phyloP scores from a whole-genome alignment of 2,797 vertebrate species.

The Ataeniobius toweri region DNA sequence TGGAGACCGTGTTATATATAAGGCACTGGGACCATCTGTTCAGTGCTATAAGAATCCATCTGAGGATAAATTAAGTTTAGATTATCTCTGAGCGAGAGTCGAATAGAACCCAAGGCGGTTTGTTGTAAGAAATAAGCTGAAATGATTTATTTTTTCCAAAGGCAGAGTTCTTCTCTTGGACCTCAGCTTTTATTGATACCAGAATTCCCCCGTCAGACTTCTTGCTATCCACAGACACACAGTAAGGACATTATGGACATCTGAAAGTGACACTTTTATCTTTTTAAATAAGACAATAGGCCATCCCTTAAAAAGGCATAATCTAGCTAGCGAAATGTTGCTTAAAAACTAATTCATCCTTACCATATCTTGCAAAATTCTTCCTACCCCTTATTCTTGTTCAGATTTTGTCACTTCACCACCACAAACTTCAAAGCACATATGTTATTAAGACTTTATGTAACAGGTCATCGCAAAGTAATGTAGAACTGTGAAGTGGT shows the following conservation, averaged over 20 bases:
- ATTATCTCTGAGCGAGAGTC: constrained; percentile 10
- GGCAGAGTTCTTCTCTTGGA: neutral
- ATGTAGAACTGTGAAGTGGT: too few species aligned
- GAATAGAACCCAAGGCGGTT: constrained; percentile 11
- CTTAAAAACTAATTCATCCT: neutral
- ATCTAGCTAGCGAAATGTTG: too few species aligned
- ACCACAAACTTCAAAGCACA: too few species aligned
- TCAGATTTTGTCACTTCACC: neutral
- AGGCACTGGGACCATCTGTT: constrained; percentile 25
- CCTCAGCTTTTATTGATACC: constrained; percentile 3
- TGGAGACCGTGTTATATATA: constrained; percentile 31
- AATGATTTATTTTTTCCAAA: neutral
- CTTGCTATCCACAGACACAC: neutral
- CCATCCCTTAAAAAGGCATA: too few species aligned
- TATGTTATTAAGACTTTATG: too few species aligned
- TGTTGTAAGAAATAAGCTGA: constrained; percentile 13
- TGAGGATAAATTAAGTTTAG: constrained; percentile 32
- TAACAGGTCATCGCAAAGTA: too few species aligned
- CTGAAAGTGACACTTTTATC: neutral
- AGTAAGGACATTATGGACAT: neutral
- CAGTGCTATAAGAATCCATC: constrained; percentile 19
- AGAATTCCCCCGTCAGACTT: constrained; percentile 4
- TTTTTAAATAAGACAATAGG: neutral
- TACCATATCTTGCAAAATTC: neutral
- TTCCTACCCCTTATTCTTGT: neutral